phyloP scores from a whole-genome alignment of 2,797 vertebrate genomes.

The Gobionotothen gibberifrons region DNA sequence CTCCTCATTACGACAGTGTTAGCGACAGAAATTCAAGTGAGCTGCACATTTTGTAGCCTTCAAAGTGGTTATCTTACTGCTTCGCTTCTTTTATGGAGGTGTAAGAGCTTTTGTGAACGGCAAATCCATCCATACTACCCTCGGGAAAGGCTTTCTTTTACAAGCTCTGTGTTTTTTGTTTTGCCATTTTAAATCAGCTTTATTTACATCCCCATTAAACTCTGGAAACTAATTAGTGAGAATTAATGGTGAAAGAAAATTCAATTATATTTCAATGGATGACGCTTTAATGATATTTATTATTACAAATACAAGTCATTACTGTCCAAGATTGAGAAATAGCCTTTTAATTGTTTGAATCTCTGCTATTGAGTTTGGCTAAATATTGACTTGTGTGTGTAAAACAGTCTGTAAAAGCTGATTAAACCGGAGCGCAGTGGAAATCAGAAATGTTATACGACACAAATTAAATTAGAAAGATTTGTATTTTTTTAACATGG shows the following conservation, averaged over 20 bases:
- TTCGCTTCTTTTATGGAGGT: slow-evolving; percentile 33
- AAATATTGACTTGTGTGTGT: slow-evolving; percentile 16
- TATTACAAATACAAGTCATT: neutral
- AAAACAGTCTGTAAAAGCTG: slow-evolving; percentile 17
- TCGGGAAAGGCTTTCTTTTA: slow-evolving; percentile 34
- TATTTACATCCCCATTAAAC: slow-evolving; percentile 80
- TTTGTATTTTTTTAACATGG: slow-evolving; percentile 44
- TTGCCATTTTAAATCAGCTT: slow-evolving; percentile 73
- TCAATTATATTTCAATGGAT: slow-evolving; percentile 79
- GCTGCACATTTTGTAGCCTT: slow-evolving; percentile 19
- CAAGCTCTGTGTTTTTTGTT: slow-evolving; percentile 57
- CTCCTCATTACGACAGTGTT: slow-evolving; percentile 30
- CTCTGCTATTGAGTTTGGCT: neutral
- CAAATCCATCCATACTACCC: slow-evolving; percentile 39
- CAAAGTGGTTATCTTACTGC: slow-evolving; percentile 36
- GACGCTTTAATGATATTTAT: slow-evolving; percentile 68
- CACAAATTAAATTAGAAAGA: slow-evolving; percentile 56
- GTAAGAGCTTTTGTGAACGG: slow-evolving; percentile 24
- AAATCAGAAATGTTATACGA: slow-evolving; percentile 31
- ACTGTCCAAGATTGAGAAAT: slow-evolving; percentile 27
- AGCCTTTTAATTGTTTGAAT: slow-evolving; percentile 18
- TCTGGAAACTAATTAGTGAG: slow-evolving; percentile 79
- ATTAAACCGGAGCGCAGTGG: slow-evolving; percentile 24
- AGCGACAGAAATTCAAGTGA: slow-evolving; percentile 15
- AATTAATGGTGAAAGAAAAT: slow-evolving; percentile 78